Percentiles rank a stretch among this genome's conserved stretches.
phyloP scores from a whole-genome alignment of 2,888 invertebrate genomes.

The Amphiduros pacificus region DNA sequence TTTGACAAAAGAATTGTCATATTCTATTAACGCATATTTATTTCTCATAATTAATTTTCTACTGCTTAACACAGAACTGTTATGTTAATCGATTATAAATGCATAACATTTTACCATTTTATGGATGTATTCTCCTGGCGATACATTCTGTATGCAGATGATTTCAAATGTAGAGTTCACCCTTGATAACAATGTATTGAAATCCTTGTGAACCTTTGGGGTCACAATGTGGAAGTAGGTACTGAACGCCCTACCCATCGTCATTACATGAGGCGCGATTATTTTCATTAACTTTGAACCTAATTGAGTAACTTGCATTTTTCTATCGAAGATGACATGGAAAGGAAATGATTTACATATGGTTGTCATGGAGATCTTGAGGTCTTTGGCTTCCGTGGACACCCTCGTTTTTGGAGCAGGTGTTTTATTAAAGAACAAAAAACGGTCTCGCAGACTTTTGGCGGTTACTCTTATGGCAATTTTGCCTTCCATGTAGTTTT shows the following conservation, averaged over 20 bases:
- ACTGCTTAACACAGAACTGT: too few species aligned
- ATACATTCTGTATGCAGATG: neutral
- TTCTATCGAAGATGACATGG: slow-evolving; percentile 90
- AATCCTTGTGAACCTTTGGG: slow-evolving; percentile 43
- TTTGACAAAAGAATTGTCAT: too few species aligned
- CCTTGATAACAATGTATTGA: slow-evolving; percentile 42
- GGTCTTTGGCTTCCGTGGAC: neutral
- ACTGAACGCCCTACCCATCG: slow-evolving; percentile 31
- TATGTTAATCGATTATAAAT: too few species aligned
- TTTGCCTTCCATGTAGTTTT: neutral
- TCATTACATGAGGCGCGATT: slow-evolving; percentile 67
- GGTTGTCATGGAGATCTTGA: slow-evolving; percentile 29
- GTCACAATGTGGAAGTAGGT: slow-evolving; percentile 40
- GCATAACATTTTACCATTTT: too few species aligned
- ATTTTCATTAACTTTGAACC: slow-evolving; percentile 81
- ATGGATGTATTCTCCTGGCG: too few species aligned
- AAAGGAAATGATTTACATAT: slow-evolving; percentile 84
- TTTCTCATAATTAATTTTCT: too few species aligned
- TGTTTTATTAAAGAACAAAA: neutral
- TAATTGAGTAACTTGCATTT: slow-evolving; percentile 85
- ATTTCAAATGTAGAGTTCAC: slow-evolving; percentile 44
- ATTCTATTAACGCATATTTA: too few species aligned
- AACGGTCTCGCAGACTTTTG: neutral
- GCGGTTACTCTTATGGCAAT: neutral
- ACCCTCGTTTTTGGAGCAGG: neutral